Percentiles rank a stretch among this genome's conserved stretches.
Conservation (phyloP, 2,113 vertebrate genomes). For the Pelobates fuscus region DNA sequence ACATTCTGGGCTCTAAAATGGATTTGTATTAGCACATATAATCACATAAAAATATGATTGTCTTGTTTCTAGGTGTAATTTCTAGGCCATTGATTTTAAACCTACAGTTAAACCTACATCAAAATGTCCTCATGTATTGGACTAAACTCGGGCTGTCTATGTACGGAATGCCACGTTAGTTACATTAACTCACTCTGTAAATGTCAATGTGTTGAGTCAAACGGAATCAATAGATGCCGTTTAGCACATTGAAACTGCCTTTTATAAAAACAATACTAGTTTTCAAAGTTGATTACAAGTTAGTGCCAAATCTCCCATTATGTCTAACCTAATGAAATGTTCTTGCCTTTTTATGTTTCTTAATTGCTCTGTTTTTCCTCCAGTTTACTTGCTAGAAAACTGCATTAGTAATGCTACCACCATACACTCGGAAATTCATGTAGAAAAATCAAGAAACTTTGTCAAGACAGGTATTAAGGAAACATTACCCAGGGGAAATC, state of each 20-base stretch:
- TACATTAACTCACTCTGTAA: background rate
- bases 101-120: background rate
- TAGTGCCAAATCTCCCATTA: too few species aligned
- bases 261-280: too few species aligned
- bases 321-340: too few species aligned
- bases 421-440: slow-evolving; percentile 15
- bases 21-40: too few species aligned
- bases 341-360: too few species aligned
- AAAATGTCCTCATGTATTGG: background rate
- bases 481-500: slow-evolving; percentile 47
- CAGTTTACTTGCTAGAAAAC: background rate
- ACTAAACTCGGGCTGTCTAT: background rate
- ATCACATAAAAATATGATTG: too few species aligned
- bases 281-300: too few species aligned
- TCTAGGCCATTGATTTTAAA: background rate
- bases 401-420: slow-evolving; percentile 18
- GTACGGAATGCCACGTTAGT: background rate
- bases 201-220: background rate
- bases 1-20: too few species aligned
- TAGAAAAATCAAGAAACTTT: background rate
- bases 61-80: background rate
- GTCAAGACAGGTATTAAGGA: slow-evolving; percentile 22
- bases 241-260: background rate
- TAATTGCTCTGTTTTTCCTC: background rate
- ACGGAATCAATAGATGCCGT: slow-evolving; percentile 12